Evolutionary conservation across 2,113 vertebrate genomes (phyloP).

Genomic region (Pangasianodon hypophthalmus): DNA sequence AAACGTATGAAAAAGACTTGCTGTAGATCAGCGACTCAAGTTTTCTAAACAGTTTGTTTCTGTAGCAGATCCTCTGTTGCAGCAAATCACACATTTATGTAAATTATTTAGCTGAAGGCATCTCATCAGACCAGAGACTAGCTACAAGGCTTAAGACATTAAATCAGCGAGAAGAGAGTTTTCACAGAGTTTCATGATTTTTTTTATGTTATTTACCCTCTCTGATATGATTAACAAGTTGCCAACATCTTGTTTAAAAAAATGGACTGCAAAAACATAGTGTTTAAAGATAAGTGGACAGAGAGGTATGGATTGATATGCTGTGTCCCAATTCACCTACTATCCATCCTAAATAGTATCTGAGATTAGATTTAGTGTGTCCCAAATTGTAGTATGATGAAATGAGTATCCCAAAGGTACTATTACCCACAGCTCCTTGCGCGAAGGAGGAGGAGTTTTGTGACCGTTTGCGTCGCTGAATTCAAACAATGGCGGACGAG

Average conservation of each 20-base stretch:
- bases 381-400: too few relatives aligned
- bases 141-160: not conserved
- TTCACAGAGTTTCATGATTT: not conserved
- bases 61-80: not conserved
- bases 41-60: not conserved
- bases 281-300: not conserved
- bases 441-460: too few relatives aligned
- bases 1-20: not conserved
- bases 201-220: not conserved
- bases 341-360: too few relatives aligned
- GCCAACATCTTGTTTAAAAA: not conserved
- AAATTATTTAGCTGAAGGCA: conserved; percentile 10
- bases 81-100: conserved; percentile 4
- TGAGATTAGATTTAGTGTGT: too few relatives aligned
- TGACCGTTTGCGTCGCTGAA: too few relatives aligned
- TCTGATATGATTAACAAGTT: not conserved
- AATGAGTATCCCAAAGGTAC: too few relatives aligned
- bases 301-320: not conserved
- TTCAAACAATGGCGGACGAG: too few relatives aligned
- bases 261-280: not conserved
- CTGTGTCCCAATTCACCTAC: too few relatives aligned
- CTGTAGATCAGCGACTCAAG: not conserved
- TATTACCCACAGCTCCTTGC: too few relatives aligned
- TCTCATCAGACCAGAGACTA: not conserved
- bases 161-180: conserved; percentile 1